phyloP scores from a whole-genome alignment of 1,140 invertebrate species.

The Pseudomyrmex flavicornis region DNA sequence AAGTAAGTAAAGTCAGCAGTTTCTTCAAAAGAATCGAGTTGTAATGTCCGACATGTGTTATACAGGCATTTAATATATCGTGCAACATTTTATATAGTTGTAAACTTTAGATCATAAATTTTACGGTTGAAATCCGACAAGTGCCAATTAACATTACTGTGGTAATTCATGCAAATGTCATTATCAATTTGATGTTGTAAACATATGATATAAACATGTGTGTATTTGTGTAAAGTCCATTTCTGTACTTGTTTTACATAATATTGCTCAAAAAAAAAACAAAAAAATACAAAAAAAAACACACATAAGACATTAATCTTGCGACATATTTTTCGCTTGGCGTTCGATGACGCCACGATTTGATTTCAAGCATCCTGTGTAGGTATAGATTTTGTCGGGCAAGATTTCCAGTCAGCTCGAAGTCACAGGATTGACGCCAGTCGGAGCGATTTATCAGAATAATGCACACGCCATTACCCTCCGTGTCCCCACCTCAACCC shows the following conservation, averaged over 20 bases:
- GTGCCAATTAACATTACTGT: slow-evolving; percentile 26
- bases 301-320: neutral
- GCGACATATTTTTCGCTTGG: slow-evolving; percentile 30
- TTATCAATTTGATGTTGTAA: slow-evolving; percentile 2
- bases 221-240: too few species aligned
- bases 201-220: neutral
- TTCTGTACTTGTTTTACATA: neutral
- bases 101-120: slow-evolving; percentile 3
- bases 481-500: slow-evolving; percentile 72
- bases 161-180: slow-evolving; percentile 60
- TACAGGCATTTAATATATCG: neutral
- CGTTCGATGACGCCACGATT: slow-evolving; percentile 51
- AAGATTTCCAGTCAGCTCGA: slow-evolving; percentile 72
- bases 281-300: neutral
- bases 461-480: slow-evolving; percentile 77
- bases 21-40: too few species aligned
- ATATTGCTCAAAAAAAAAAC: neutral
- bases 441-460: slow-evolving; percentile 76
- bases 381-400: slow-evolving; percentile 72
- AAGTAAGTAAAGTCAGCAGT: too few species aligned
- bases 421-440: slow-evolving; percentile 76
- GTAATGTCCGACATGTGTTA: too few species aligned
- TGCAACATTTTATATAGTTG: neutral
- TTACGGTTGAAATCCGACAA: slow-evolving; percentile 17
- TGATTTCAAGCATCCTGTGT: slow-evolving; percentile 69